Percentiles rank a stretch among this genome's conserved stretches.
Evolutionary conservation across 2,113 vertebrate genomes (phyloP).

Genomic region (Nyctereutes procyonoides): DNA sequence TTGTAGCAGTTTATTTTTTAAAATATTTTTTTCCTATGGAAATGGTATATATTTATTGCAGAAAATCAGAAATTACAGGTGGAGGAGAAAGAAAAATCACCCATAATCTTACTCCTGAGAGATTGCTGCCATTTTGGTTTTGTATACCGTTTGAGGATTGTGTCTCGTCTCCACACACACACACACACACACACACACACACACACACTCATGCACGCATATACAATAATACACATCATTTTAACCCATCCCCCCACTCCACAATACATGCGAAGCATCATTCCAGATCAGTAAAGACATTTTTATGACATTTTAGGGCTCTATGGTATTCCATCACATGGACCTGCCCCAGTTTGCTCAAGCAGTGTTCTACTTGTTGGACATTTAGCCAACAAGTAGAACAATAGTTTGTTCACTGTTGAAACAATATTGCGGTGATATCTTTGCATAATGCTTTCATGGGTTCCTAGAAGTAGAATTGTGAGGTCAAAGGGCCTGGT

Average conservation of each 20-base stretch:
- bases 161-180: background rate
- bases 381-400: background rate
- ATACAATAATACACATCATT: background rate
- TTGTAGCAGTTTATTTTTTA: background rate
- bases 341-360: background rate
- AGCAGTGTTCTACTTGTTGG: background rate
- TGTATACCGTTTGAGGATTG: background rate
- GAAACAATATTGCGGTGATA: background rate
- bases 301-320: background rate
- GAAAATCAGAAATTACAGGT: background rate
- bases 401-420: background rate
- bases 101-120: background rate
- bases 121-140: background rate
- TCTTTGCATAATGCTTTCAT: background rate
- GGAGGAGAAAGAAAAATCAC: background rate
- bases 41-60: background rate
- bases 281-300: background rate
- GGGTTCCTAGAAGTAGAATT: conserved; percentile 1
- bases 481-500: background rate
- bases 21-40: background rate
- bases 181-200: background rate
- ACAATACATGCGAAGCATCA: background rate
- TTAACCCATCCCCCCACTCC: background rate
- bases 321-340: background rate
- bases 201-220: background rate